phyloP scores from a whole-genome alignment of 1,140 invertebrate genomes.

The Drosophila oshimai region DNA sequence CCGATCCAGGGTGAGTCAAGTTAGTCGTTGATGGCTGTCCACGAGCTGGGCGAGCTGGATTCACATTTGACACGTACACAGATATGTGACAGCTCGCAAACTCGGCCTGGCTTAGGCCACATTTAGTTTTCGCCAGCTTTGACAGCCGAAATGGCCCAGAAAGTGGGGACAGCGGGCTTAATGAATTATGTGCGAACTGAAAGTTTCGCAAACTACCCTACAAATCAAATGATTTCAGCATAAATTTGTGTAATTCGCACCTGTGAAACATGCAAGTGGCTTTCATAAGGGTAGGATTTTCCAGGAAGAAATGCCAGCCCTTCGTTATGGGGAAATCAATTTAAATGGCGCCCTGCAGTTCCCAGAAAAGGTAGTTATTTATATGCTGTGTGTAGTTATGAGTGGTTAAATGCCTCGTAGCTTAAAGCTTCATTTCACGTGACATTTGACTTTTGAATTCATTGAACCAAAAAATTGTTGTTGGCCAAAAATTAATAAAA shows the following conservation, averaged over 20 bases:
- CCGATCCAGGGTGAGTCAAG: constrained; percentile 7
- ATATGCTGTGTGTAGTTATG: background rate
- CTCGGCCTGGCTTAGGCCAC: constrained; percentile 37
- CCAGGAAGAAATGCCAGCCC: background rate
- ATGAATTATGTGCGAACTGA: constrained; percentile 46
- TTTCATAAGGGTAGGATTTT: background rate
- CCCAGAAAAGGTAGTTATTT: background rate
- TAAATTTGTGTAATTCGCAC: constrained; percentile 43
- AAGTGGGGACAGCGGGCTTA: constrained; percentile 20
- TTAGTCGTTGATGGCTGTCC: constrained; percentile 16
- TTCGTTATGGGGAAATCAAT: background rate
- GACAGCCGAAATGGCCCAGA: constrained; percentile 31
- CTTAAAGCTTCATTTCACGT: background rate
- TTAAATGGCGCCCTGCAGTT: background rate
- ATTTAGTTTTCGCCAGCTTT: constrained; percentile 31
- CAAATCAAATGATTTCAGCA: constrained; percentile 52
- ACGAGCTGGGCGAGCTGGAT: constrained; percentile 23
- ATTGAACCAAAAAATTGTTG: constrained; percentile 8
- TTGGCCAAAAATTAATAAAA: background rate
- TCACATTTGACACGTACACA: constrained; percentile 46
- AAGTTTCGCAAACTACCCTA: constrained; percentile 24
- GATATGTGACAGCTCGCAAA: constrained; percentile 38
- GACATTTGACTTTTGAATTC: constrained; percentile 1
- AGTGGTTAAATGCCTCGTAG: background rate
- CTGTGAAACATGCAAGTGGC: background rate